Conservation (phyloP, 2,797 vertebrate species). For the Kryptopterus vitreolus region DNA sequence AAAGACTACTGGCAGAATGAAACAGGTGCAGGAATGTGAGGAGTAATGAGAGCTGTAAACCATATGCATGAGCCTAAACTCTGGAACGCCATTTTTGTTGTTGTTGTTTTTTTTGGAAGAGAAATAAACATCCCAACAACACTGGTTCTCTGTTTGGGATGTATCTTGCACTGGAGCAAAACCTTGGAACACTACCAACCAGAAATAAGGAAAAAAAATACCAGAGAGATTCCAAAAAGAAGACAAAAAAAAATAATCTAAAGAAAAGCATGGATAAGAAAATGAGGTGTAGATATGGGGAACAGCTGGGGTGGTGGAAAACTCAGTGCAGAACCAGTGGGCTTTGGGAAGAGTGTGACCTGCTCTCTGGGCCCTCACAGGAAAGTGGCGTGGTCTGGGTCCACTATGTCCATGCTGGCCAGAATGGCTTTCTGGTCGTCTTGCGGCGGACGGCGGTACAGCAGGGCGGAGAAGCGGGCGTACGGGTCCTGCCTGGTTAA, state of each 20-base stretch:
- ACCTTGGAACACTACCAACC: conserved; percentile 63
- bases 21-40: conserved; percentile 53
- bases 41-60: conserved; percentile 64
- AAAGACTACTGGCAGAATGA: conserved; percentile 64
- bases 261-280: conserved; percentile 37
- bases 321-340: conserved; percentile 50
- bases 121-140: conserved; percentile 10
- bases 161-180: conserved; percentile 79
- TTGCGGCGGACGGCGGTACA: conserved; percentile 87
- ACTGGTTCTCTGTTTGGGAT: conserved; percentile 40
- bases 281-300: conserved; percentile 40
- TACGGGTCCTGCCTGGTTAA: conserved; percentile 91
- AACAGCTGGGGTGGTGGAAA: conserved; percentile 49
- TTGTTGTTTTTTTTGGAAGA: conserved; percentile 18
- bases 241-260: conserved; percentile 27
- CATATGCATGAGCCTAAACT: conserved; percentile 42
- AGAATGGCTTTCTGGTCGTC: conserved; percentile 98
- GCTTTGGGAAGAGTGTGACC: conserved; percentile 58
- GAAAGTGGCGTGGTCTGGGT: conserved; percentile 89
- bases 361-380: conserved; percentile 77
- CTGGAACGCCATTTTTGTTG: neutral
- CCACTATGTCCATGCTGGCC: conserved; percentile 92
- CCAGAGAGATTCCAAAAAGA: neutral
- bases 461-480: conserved; percentile 91
- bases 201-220: conserved; percentile 40